A percentile compares a stretch with the other conserved stretches of the same genome.
Conservation (phyloP, 2,797 vertebrate species). For the Myoxocephalus aenaeus region DNA sequence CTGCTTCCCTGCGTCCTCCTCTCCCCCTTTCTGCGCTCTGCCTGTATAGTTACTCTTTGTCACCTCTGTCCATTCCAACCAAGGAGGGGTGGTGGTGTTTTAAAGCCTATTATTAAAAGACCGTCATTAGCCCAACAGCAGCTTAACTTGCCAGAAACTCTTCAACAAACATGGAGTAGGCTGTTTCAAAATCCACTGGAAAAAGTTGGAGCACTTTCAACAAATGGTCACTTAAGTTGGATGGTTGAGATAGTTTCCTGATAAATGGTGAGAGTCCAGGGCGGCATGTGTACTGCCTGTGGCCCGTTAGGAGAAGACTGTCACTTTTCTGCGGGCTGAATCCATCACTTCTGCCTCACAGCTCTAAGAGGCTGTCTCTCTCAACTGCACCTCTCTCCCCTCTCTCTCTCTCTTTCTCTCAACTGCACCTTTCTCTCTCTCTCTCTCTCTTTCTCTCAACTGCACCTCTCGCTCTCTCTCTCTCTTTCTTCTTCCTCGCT, state of each 20-base stretch:
- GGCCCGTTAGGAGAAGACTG: constrained; percentile 76
- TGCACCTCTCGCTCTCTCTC: constrained; percentile 23
- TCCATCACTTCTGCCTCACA: constrained; percentile 83
- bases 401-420: constrained; percentile 41
- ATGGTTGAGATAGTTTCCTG: constrained; percentile 63
- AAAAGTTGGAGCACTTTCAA: constrained; percentile 44
- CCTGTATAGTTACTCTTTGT: constrained; percentile 47
- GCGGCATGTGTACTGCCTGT: constrained; percentile 69
- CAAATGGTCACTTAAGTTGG: constrained; percentile 36
- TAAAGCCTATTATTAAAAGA: constrained; percentile 61
- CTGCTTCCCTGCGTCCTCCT: constrained; percentile 49
- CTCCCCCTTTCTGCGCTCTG: constrained; percentile 38
- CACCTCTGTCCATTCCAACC: constrained; percentile 71
- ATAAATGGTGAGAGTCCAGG: constrained; percentile 63
- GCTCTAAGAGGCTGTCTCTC: constrained; percentile 80
- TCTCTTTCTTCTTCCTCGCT: constrained; percentile 52
- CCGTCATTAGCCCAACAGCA: constrained; percentile 52
- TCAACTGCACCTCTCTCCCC: constrained; percentile 73
- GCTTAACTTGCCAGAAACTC: constrained; percentile 48
- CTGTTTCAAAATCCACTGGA: constrained; percentile 52
- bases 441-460: constrained; percentile 38
- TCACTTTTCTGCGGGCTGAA: constrained; percentile 79
- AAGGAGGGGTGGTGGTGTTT: constrained; percentile 33
- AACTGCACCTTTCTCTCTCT: constrained; percentile 6
- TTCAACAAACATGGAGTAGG: constrained; percentile 51